Base-by-base conservation (phyloP, 2,797 vertebrate genomes). In the Cottoperca gobio region DNA sequence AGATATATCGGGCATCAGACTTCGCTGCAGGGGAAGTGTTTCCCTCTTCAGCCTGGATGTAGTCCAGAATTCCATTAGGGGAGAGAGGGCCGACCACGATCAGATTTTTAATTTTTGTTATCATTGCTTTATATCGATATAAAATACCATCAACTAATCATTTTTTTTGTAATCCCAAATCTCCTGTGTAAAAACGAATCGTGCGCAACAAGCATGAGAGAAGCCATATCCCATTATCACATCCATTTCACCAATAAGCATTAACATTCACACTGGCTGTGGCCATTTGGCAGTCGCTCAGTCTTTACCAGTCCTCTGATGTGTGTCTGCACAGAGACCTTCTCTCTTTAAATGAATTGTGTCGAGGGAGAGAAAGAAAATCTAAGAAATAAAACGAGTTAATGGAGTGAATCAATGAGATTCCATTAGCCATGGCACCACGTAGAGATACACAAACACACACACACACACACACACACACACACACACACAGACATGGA, bases 341-440 rank as follows among this genome's bases (percentile, higher is more conserved):
- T 69, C 70, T 66, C 61, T 70, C 57, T 85, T 71, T 77, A 75
- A 84, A 87, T 87, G 69, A 90, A 84, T 82, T 87, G 85, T 84
- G 66, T 87, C 31, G 10, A 82, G 78, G 73, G 79, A 79, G 46
- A 48, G 35, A 66, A 50, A 76, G 65, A 76, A 85, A 76, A 79
- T 46, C 37, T 16, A 73, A 84, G 79, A 82, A 85, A 87, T 82
- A 72, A 90, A 87, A 86, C 40, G 26, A 82, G 82, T 90, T 86
- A 91, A 89, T 85, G 88, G 82, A 89, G 82, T 17, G 58, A 88
- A 91, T 93, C 92, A 82, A 92, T 93, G 73, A 69, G 78, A 84
- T 82, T 78, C 89, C 73, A 90, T 93, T 91, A 92, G 81, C 55
- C 39, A 26, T 26, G 12, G 57, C 23, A 39, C 31, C 62, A 67